Percentiles rank a stretch among this genome's conserved stretches.
Conservation (phyloP, 2,888 invertebrate genomes). For the Drosophila nr. perissopoda region DNA sequence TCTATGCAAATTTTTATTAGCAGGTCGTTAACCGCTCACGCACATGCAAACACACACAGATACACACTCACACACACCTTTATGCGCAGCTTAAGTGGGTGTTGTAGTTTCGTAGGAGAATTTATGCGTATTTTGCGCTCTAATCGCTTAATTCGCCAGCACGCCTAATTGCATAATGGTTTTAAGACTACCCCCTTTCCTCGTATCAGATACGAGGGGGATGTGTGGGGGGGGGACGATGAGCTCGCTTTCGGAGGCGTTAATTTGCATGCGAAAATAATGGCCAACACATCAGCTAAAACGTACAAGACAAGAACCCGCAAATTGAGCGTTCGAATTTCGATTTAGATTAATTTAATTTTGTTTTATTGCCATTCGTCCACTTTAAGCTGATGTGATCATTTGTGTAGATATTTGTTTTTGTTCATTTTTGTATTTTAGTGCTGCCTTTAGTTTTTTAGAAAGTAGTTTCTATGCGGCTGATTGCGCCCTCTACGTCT, state of each 20-base stretch:
- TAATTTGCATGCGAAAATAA: constrained; percentile 76
- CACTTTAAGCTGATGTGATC: constrained; percentile 54
- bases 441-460: constrained; percentile 63
- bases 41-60: constrained; percentile 23
- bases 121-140: constrained; percentile 64
- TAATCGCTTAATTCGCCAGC: constrained; percentile 76
- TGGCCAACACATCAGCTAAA: constrained; percentile 41
- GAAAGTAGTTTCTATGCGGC: constrained; percentile 68
- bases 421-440: constrained; percentile 10
- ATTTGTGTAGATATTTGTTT: constrained; percentile 11
- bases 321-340: constrained; percentile 54
- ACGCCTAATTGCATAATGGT: constrained; percentile 77
- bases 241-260: constrained; percentile 17
- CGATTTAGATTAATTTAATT: constrained; percentile 77
- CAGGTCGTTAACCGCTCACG: constrained; percentile 76
- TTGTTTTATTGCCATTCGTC: constrained; percentile 48
- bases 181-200: constrained; percentile 27
- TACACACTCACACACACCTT: constrained; percentile 19
- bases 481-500: not conserved
- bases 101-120: constrained; percentile 71
- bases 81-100: constrained; percentile 64
- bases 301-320: constrained; percentile 39
- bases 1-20: constrained; percentile 77
- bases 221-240: not conserved
- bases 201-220: not conserved